Conservation (phyloP, 92 coral and sea anemone genomes). For the Palythoa heliodiscus region DNA sequence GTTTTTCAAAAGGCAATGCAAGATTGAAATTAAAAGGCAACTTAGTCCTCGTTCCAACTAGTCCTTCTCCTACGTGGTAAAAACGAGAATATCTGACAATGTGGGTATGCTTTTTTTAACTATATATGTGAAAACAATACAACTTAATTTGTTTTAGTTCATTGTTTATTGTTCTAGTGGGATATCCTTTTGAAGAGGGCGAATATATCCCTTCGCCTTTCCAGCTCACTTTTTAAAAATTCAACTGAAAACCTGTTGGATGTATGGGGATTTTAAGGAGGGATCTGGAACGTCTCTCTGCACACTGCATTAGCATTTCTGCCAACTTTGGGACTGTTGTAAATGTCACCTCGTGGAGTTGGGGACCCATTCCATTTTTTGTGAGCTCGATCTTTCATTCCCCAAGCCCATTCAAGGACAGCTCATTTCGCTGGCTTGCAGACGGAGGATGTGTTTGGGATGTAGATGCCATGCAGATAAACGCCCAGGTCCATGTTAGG, state of each 20-base stretch:
- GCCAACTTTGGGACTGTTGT: conserved; percentile 47
- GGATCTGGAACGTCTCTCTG: conserved; percentile 38
- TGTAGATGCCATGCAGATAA: conserved; percentile 55
- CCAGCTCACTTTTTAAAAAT: conserved; percentile 50
- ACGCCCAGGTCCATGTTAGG: conserved; percentile 37
- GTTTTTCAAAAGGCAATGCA: too few species aligned
- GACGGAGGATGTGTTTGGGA: conserved; percentile 46
- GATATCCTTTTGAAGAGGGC: conserved; percentile 46
- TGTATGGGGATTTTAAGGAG: conserved; percentile 41
- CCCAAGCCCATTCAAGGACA: conserved; percentile 55
- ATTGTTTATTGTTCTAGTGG: not conserved
- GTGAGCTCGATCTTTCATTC: conserved; percentile 54
- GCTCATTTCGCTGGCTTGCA: conserved; percentile 45
- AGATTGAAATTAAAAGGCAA: too few species aligned
- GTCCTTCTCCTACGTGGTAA: too few species aligned
- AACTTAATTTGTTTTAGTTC: not conserved
- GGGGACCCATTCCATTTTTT: conserved; percentile 48
- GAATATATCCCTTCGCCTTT: conserved; percentile 49
- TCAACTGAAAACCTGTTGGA: conserved; percentile 36
- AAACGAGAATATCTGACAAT: too few species aligned
- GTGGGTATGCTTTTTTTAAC: not conserved
- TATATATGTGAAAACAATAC: not conserved
- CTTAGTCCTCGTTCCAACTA: too few species aligned
- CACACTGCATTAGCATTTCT: conserved; percentile 18
- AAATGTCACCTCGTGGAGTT: conserved; percentile 31